These are phyloP conservation scores for Nomada flava DNA, from an alignment of 2,888 invertebrate genomes.

Conservation along the genomic window DNA sequence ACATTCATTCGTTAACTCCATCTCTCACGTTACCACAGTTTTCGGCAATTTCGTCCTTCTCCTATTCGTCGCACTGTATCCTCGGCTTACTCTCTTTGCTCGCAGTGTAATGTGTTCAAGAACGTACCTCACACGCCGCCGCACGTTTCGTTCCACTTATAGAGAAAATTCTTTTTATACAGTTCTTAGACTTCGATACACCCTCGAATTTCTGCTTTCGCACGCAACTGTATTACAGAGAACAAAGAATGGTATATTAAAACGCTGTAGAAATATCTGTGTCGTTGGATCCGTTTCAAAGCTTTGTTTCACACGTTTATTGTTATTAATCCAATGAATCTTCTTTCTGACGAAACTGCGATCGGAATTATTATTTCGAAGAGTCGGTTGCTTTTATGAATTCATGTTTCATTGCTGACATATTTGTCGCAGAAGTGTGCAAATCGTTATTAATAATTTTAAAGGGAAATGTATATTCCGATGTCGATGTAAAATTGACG, in stretches of 20 bases:
- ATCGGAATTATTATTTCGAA: neutral
- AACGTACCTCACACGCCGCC: constrained; percentile 6
- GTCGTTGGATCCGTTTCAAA: neutral
- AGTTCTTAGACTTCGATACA: no score
- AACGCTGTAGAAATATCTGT: constrained; percentile 27
- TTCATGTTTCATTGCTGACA: no score
- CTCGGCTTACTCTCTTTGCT: neutral
- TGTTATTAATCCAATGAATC: constrained; percentile 10
- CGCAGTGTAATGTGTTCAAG: neutral
- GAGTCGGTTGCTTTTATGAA: neutral
- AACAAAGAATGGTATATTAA: constrained; percentile 1
- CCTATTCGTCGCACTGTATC: neutral
- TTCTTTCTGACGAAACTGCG: neutral
- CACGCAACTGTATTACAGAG: neutral
- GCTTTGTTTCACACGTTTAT: neutral
- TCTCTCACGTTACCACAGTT: constrained; percentile 4
- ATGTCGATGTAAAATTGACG: neutral
- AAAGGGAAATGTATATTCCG: neutral
- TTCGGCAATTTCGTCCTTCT: neutral
- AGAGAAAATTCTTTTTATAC: neutral
- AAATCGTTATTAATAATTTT: no score
- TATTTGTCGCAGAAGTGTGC: no score
- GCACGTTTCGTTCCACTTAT: neutral
- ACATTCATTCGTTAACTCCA: constrained; percentile 38
- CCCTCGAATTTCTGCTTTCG: no score